Evolutionary conservation across 2,113 vertebrate genomes (phyloP), one percentile per base, ranked within the genome.

Genomic region (Otolemur garnettii): DNA sequence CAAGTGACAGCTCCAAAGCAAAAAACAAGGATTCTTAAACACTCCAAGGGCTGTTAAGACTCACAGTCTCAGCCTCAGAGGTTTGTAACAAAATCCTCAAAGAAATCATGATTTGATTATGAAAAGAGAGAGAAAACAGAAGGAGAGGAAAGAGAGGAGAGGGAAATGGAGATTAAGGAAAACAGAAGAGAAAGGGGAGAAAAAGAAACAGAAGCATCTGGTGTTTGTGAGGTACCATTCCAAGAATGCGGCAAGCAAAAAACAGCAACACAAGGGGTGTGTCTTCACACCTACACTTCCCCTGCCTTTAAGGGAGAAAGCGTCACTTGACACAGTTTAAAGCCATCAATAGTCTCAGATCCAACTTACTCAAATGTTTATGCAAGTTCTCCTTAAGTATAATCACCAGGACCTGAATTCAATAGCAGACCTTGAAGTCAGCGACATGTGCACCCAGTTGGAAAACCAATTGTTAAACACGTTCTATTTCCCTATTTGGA

Each of bases 11-110:
- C 86, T 45, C 14, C 42, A 64, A n/a, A 0, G 0, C 26, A 6
- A 78, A n/a, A 86, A 88, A 91, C 84, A 90, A 82, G 60, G 90
- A 22, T 91, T 93, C 84, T 92, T 95, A 96, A 85, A 96, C 4
- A 97, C 35, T 74, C 4, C 11, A 92, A 93, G 80, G 71, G 5
- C 28, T 55, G 84, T 87, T 88, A n/a, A 90, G 50, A 42, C 22
- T 62, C 64, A 71, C 4, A 66, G 19, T 42, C 64, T 83, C 59
- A 42, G 33, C 7, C 68, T 92, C 28, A 18, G 33, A 83, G 45
- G 26, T 30, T 93, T 90, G 35, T 55, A 81, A 87, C 53, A 97
- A 95, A 95, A 35, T 0, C 42, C 18, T 60, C 30, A 60, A 60
- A 94, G 57, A n/a, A 12, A 77, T 81, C 94, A 57, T 88, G 78